Evolutionary conservation across 2,888 invertebrate genomes (phyloP).

Genomic region (Phania funesta): DNA sequence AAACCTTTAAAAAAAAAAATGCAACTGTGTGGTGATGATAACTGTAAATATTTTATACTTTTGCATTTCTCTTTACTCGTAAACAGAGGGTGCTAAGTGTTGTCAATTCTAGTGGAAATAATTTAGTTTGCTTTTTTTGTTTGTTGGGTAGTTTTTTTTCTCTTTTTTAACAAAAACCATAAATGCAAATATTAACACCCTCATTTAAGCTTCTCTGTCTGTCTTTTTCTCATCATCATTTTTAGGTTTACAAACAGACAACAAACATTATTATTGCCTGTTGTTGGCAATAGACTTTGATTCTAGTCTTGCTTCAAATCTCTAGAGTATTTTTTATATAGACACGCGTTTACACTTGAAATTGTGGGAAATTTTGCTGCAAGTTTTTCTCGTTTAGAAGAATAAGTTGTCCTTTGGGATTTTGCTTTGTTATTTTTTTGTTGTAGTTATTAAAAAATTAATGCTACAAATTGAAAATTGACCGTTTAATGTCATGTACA

Average conservation of each 20-base stretch:
- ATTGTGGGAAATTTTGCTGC: constrained; percentile 61
- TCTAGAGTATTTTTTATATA: constrained; percentile 48
- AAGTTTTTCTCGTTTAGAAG: constrained; percentile 27
- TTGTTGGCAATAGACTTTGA: constrained; percentile 40
- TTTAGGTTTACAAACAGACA: not conserved
- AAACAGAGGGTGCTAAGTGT: constrained; percentile 55
- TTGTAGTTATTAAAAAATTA: constrained; percentile 15
- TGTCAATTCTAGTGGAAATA: constrained; percentile 61
- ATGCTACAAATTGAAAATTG: constrained; percentile 75
- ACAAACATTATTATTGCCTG: constrained; percentile 17
- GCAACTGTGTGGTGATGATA: constrained; percentile 25
- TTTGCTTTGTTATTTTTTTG: constrained; percentile 2
- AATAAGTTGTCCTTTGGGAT: constrained; percentile 64
- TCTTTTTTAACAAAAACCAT: constrained; percentile 42
- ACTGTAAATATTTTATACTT: not conserved
- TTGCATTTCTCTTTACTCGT: not conserved
- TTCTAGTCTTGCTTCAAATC: constrained; percentile 26
- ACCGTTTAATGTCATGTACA: constrained; percentile 76
- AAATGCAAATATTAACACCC: constrained; percentile 64
- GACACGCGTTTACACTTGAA: constrained; percentile 66
- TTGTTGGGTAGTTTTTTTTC: not conserved
- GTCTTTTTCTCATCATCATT: constrained; percentile 14
- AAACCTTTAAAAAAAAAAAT: constrained; percentile 14
- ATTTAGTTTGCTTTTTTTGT: constrained; percentile 42
- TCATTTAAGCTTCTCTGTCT: constrained; percentile 22